Percentiles rank a stretch among this genome's conserved stretches.
Conservation (phyloP, 2,888 invertebrate genomes). For the Mechanitis mazaeus region DNA sequence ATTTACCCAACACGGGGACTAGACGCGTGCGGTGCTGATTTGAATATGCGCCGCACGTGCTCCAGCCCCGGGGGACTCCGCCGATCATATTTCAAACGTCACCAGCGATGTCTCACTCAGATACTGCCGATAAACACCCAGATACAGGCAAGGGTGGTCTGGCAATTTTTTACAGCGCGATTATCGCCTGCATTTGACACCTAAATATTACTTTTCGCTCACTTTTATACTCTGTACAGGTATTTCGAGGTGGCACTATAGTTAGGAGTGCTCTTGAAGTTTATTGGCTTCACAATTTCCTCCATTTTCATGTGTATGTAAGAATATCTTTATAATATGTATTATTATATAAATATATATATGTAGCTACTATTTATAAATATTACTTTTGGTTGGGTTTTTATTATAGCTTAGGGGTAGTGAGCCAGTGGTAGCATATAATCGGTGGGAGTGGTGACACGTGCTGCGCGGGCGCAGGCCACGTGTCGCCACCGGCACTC, state of each 20-base stretch:
- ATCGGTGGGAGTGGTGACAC: constrained; percentile 68
- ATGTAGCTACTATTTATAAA: constrained; percentile 7
- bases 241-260: constrained; percentile 54
- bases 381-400: too few species aligned
- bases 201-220: constrained; percentile 73
- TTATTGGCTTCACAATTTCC: constrained; percentile 61
- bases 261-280: constrained; percentile 55
- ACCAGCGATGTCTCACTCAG: constrained; percentile 76
- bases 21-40: constrained; percentile 74
- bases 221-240: constrained; percentile 30
- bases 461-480: constrained; percentile 38
- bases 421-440: constrained; percentile 59
- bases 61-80: constrained; percentile 60
- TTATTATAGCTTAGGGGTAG: background rate
- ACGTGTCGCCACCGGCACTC: constrained; percentile 52
- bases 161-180: constrained; percentile 71
- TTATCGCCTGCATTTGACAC: constrained; percentile 75
- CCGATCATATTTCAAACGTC: constrained; percentile 77
- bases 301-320: constrained; percentile 22
- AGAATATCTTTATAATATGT: background rate
- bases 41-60: constrained; percentile 74
- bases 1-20: constrained; percentile 77
- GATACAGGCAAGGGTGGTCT: constrained; percentile 67
- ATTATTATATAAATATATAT: background rate
- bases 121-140: constrained; percentile 74